These are phyloP conservation scores for Aphidoletes aphidimyza DNA, from an alignment of 2,888 invertebrate genomes.

Conservation along the genomic window DNA sequence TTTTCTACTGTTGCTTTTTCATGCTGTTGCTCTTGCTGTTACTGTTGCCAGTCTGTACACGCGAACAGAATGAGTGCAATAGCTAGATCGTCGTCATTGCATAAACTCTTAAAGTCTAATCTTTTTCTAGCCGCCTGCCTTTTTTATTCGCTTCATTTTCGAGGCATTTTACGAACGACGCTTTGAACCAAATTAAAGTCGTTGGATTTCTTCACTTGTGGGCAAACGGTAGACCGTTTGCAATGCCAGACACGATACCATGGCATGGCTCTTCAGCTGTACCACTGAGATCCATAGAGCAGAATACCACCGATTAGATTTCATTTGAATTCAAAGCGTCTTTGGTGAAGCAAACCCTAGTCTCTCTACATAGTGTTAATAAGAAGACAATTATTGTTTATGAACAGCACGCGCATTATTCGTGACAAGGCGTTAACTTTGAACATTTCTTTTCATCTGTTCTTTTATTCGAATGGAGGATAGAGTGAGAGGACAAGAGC, in stretches of 20 bases:
- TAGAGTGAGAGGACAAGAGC: background rate
- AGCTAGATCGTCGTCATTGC: background rate
- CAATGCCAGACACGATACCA: background rate
- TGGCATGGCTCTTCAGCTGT: background rate
- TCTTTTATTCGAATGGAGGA: background rate
- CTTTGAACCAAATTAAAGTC: slow-evolving; percentile 40
- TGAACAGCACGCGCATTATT: slow-evolving; percentile 57
- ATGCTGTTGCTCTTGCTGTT: no score
- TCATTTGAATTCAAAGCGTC: no score
- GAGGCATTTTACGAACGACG: background rate
- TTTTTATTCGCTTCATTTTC: background rate
- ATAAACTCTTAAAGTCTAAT: slow-evolving; percentile 9
- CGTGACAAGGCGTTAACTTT: slow-evolving; percentile 57
- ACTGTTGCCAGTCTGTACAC: no score
- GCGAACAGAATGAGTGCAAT: background rate
- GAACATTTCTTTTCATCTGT: background rate
- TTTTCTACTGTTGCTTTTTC: slow-evolving; percentile 17
- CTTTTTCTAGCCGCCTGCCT: background rate
- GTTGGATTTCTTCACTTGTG: slow-evolving; percentile 24
- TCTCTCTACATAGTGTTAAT: slow-evolving; percentile 52
- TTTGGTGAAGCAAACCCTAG: background rate
- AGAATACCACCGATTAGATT: no score
- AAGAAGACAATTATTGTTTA: slow-evolving; percentile 56
- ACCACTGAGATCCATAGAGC: no score
- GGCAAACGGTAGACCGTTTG: slow-evolving; percentile 12